Base-by-base conservation (phyloP, 2,888 invertebrate genomes). In the Cryptops parisi region DNA sequence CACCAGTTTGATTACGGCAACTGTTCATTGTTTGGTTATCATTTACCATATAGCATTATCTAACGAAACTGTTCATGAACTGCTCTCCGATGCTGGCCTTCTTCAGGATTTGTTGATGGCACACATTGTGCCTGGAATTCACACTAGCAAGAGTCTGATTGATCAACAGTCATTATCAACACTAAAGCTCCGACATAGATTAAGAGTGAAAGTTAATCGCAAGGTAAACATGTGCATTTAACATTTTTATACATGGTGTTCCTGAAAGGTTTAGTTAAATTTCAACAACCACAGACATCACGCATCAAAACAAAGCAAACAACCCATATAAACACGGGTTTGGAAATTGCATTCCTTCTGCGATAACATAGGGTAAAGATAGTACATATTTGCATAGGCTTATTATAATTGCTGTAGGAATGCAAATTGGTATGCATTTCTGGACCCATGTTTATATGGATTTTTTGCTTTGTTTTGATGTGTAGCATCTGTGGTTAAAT, bases 101-200 rank as follows among this genome's bases (percentile, higher is more conserved):
- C 23, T 46, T 19, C 47, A 55, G 9, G 53, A 53, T 24, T 38
- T 55, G 9, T 25, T 55, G 9, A 50, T 55, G 47, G 49, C 47
- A n/a, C 55, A 55, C 39, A 22, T 55, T 40, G 53, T 55, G 9
- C 56, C 53, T 3, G 50, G 53, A 6, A 38, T 47, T n/a, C 46
- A 53, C 27, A 24, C 21, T 12, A 45, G 22, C 1, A 23, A n/a
- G n/a, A 45, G 50, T 39, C 21, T 55, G n/a, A 39, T 52, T 21
- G 53, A 55, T 40, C 46, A 54, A 23, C 53, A 54, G 33, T n/a
- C 39, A 21, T 38, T 55, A 12, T 38, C 49, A 33, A 55, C 53
- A 1, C 19, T 55, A 21, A 48, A 48, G 12, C 27, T 47, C 19
- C 49, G 47, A 47, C 46, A 43, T 9, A 38, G 55, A 6, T 24